Percentiles rank a stretch among this genome's conserved stretches.
Conservation (phyloP, 2,113 vertebrate species). For the Cepphus grylle region DNA sequence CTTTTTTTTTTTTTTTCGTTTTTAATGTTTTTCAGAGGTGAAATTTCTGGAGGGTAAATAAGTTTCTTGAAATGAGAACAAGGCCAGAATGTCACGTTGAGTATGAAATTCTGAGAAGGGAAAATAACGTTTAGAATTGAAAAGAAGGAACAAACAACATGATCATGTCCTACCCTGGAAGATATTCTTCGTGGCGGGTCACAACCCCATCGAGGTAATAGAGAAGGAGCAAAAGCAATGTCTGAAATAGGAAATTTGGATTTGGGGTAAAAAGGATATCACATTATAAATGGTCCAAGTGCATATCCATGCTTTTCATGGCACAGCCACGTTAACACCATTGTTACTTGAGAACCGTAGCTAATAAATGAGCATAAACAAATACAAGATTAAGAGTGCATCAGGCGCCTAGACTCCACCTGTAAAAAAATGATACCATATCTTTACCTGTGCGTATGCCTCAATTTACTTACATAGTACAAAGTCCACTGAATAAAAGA, state of each 20-base stretch:
- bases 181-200: background rate
- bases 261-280: background rate
- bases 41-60: background rate
- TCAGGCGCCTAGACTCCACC: background rate
- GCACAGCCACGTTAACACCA: accelerated
- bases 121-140: background rate
- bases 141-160: background rate
- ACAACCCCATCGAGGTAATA: background rate
- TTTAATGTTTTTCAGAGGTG: background rate
- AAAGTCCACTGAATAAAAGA: background rate
- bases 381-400: background rate
- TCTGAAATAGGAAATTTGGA: background rate
- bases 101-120: background rate
- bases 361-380: background rate
- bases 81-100: background rate
- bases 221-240: background rate
- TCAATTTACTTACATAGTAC: background rate
- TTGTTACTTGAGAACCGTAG: background rate
- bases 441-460: background rate
- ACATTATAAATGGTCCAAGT: background rate
- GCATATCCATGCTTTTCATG: background rate
- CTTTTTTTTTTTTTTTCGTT: background rate
- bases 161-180: background rate
- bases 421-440: background rate
- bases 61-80: background rate